A percentile compares a stretch with the other conserved stretches of the same genome.
Evolutionary conservation across 2,113 vertebrate species (phyloP).

Genomic region (Dolichotis patagonum): DNA sequence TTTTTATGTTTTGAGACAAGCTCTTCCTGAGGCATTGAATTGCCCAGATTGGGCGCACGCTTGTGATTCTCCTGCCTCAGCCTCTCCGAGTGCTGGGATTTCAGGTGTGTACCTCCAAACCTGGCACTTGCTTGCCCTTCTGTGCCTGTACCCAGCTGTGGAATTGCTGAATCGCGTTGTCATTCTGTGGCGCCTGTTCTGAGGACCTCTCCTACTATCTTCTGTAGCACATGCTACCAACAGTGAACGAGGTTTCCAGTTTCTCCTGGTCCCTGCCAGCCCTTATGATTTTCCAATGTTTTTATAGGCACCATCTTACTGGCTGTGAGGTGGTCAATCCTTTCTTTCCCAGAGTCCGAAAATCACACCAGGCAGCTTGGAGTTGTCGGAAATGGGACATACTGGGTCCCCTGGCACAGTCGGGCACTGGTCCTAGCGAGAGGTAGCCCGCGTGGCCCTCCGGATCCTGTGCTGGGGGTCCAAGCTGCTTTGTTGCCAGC

Average conservation of each 20-base stretch:
- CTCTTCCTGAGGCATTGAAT: neutral
- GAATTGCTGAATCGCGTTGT: neutral
- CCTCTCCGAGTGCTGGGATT: neutral
- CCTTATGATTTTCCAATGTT: neutral
- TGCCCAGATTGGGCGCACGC: neutral
- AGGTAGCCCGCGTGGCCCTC: neutral
- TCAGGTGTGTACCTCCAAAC: neutral
- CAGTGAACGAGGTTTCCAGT: accelerated
- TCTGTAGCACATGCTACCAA: accelerated
- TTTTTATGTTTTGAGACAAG: neutral
- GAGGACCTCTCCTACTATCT: neutral
- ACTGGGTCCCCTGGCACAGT: neutral
- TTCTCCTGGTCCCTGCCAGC: neutral
- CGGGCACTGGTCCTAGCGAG: neutral
- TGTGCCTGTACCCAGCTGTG: neutral
- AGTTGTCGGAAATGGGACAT: neutral
- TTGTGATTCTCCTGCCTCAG: neutral
- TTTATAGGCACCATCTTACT: neutral
- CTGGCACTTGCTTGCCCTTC: neutral
- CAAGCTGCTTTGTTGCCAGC: neutral
- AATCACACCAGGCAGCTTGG: neutral
- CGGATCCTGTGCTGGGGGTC: neutral
- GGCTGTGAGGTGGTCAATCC: neutral
- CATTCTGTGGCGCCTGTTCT: neutral
- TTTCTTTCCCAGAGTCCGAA: neutral